Evolutionary conservation across 2,113 vertebrate species (phyloP).

Genomic region (Scartelaos histophorus): DNA sequence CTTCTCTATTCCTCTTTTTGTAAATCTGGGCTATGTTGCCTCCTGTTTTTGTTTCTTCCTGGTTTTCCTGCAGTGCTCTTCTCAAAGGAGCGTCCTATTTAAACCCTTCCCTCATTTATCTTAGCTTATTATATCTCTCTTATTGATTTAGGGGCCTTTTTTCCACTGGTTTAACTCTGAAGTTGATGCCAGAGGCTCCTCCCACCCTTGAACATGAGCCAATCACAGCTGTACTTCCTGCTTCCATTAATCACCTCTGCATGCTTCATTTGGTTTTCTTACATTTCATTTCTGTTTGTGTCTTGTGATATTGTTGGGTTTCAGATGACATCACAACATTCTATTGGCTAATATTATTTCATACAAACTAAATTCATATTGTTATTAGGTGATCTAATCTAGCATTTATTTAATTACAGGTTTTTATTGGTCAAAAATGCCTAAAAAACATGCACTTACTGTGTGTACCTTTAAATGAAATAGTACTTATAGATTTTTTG

Average conservation of each 20-base stretch:
- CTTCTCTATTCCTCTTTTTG: neutral
- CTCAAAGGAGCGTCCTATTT: neutral
- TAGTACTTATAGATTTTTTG: neutral
- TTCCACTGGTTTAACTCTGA: conserved; percentile 68
- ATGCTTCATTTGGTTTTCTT: neutral
- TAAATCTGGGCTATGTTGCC: neutral
- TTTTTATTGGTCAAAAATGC: too few relatives aligned
- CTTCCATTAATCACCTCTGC: conserved; percentile 37
- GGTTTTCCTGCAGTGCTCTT: neutral
- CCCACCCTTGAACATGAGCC: conserved; percentile 51
- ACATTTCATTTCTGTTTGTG: too few relatives aligned
- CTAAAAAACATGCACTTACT: too few relatives aligned
- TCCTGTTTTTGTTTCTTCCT: neutral
- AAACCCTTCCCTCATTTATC: neutral
- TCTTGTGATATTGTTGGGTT: neutral
- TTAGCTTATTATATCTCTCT: neutral
- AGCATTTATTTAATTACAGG: too few relatives aligned
- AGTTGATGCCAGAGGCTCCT: conserved; percentile 97
- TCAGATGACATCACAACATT: too few relatives aligned
- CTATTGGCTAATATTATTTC: too few relatives aligned
- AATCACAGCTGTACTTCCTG: conserved; percentile 55
- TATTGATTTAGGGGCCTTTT: neutral
- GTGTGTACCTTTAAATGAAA: neutral
- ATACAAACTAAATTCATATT: too few relatives aligned
- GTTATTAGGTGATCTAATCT: too few relatives aligned